Evolutionary conservation across 1,140 invertebrate genomes (phyloP), one percentile per base, ranked within the genome.

Genomic region (Polypedilum vanderplanki): DNA sequence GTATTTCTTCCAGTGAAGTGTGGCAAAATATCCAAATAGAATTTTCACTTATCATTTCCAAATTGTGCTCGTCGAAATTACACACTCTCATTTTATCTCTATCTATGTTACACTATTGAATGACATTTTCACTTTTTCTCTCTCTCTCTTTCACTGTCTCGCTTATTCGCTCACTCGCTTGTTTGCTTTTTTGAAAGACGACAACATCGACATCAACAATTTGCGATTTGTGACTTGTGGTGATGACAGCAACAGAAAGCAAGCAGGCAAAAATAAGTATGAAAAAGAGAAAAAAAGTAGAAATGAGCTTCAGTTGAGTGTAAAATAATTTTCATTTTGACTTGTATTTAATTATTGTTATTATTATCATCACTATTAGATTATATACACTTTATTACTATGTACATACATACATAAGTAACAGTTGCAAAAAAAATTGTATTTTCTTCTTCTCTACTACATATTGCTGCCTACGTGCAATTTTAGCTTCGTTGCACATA

Each of bases 291-390:
- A 12, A 3, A 46, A 46, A 46, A 46, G 1, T 46, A n/a, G 41
- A 46, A 46, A 46, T 46, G 24, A 33, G 24, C 15, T 46, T 46
- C 41, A 46, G 8, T 8, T 46, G 41, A 46, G 41, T 12, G 41
- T 46, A 57, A 57, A 57, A n/a, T 57, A 57, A 57, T 57, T 57
- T 57, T 57, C 46, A 57, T 57, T 57, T n/a, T n/a, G 46, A 12
- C 46, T 9, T n/a, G 46, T 15, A 57, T 57, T 57, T 57, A 57
- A 57, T 57, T 33, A 33, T 33, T 57, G 46, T 57, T 57, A 57
- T 57, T 57, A 57, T 57, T 57, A 57, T 46, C 41, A 46, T 57
- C 46, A 57, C 12, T 15, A 57, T 57, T 57, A 57, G 46, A 57
- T 57, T 57, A 57, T 57, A 12, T n/a, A n/a, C n/a, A n/a, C n/a